Conservation (phyloP, 2,113 vertebrate genomes). For the Apteryx owenii region DNA sequence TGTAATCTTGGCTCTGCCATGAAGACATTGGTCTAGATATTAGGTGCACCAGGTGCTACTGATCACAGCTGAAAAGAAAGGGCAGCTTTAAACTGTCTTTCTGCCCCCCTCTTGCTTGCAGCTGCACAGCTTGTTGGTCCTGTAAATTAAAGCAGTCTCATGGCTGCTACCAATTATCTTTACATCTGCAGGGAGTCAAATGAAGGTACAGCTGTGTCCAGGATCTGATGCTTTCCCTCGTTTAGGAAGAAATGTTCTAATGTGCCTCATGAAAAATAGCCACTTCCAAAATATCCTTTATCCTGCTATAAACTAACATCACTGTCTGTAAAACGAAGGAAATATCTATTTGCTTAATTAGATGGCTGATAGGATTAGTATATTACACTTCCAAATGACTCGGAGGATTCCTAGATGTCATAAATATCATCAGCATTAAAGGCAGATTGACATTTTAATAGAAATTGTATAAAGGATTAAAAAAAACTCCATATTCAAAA, state of each 20-base stretch:
- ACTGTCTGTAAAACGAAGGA: not conserved
- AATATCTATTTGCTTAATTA: not conserved
- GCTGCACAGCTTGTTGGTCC: not conserved
- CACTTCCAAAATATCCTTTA: not conserved
- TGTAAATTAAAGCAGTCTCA: not conserved
- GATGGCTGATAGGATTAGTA: not conserved
- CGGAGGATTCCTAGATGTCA: not conserved
- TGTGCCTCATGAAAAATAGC: not conserved
- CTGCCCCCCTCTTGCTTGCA: not conserved
- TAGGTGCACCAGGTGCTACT: not conserved
- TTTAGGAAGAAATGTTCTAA: not conserved
- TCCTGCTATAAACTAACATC: not conserved
- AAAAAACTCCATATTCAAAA: not conserved
- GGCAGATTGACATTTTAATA: not conserved
- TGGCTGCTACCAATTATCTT: not conserved
- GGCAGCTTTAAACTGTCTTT: not conserved
- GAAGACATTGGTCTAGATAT: not conserved
- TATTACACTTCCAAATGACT: not conserved
- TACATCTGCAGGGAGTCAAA: not conserved
- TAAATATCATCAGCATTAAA: not conserved
- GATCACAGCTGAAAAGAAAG: not conserved
- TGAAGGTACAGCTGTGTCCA: not conserved
- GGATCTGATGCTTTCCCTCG: not conserved
- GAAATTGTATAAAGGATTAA: not conserved
- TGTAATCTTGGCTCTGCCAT: not conserved